Conservation (phyloP, 2,797 vertebrate genomes). For the Acanthurus lineatus region DNA sequence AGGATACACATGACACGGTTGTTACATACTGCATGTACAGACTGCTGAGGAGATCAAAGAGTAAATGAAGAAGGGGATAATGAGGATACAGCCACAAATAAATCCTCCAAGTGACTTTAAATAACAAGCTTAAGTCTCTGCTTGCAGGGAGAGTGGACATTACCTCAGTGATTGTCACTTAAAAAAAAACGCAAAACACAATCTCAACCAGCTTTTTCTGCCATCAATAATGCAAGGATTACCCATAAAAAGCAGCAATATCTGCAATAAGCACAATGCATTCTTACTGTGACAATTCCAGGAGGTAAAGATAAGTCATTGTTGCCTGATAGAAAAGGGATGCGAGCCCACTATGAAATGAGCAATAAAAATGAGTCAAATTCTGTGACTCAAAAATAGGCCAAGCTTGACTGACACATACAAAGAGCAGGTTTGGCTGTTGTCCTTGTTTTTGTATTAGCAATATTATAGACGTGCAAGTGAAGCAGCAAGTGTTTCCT, state of each 20-base stretch:
- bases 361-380: slow-evolving; percentile 48
- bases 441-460: slow-evolving; percentile 59
- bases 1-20: slow-evolving; percentile 4
- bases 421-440: slow-evolving; percentile 68
- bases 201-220: slow-evolving; percentile 46
- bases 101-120: slow-evolving; percentile 77
- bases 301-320: slow-evolving; percentile 58
- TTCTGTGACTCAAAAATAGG: slow-evolving; percentile 63
- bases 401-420: slow-evolving; percentile 79
- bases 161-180: slow-evolving; percentile 51
- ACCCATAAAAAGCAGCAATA: slow-evolving; percentile 67
- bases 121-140: slow-evolving; percentile 79
- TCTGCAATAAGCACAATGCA: slow-evolving; percentile 59
- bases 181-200: slow-evolving; percentile 40
- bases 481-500: slow-evolving; percentile 24
- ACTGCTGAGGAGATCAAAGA: slow-evolving; percentile 61
- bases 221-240: slow-evolving; percentile 69
- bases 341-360: slow-evolving; percentile 50
- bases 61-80: slow-evolving; percentile 72
- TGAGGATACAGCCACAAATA: slow-evolving; percentile 71
- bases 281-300: slow-evolving; percentile 50
- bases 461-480: slow-evolving; percentile 4
- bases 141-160: slow-evolving; percentile 73
- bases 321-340: slow-evolving; percentile 44
- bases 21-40: slow-evolving; percentile 26